Percentiles rank a stretch among this genome's conserved stretches.
Evolutionary conservation across 2,888 invertebrate species (phyloP).

Genomic region (Phlogophora meticulosa): DNA sequence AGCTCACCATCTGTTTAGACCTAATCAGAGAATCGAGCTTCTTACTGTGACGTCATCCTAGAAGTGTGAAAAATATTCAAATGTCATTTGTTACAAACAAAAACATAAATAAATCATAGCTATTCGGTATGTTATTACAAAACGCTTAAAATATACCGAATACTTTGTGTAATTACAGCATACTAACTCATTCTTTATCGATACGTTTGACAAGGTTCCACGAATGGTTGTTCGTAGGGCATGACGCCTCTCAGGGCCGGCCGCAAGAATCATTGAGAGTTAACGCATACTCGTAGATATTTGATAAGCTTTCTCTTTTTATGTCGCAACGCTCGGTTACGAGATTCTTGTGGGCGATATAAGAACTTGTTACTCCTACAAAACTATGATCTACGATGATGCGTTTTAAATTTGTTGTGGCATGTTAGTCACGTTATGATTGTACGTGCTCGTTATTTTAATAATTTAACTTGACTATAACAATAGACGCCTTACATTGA

Average conservation of each 20-base stretch:
- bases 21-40: not conserved
- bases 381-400: slow-evolving; percentile 37
- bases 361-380: slow-evolving; percentile 34
- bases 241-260: slow-evolving; percentile 49
- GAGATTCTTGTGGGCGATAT: slow-evolving; percentile 46
- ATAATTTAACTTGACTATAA: not conserved
- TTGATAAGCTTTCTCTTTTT: slow-evolving; percentile 67
- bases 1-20: not conserved
- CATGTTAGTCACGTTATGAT: slow-evolving; percentile 9
- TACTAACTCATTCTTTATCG: slow-evolving; percentile 18
- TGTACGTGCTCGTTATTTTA: not conserved
- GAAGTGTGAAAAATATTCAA: not conserved
- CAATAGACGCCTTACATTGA: no score
- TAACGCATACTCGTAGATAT: slow-evolving; percentile 49
- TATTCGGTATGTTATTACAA: slow-evolving; percentile 11
- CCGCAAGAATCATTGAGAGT: slow-evolving; percentile 34
- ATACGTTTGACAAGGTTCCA: slow-evolving; percentile 21
- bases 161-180: not conserved
- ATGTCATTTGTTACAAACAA: not conserved
- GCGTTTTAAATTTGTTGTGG: slow-evolving; percentile 15
- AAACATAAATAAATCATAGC: not conserved
- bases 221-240: slow-evolving; percentile 48
- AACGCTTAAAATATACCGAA: slow-evolving; percentile 8
- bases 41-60: slow-evolving; percentile 3
- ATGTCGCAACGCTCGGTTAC: slow-evolving; percentile 46